Conservation (phyloP, 2,113 vertebrate genomes). For the Sus scrofa region T2T-Sscrofa CM000812.6:54360501-54361000, state of each 20-base stretch:
- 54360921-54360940: no score
- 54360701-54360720: slow-evolving; percentile 22
- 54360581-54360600: slow-evolving; percentile 59
- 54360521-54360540: slow-evolving; percentile 68
- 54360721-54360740: slow-evolving; percentile 25
- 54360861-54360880: no score
- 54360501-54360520: slow-evolving; percentile 52
- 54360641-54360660: slow-evolving; percentile 22
- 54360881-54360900: no score
- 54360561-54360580: slow-evolving; percentile 74
- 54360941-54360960: no score
- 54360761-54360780: not conserved
- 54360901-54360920: no score
- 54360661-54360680: slow-evolving; percentile 52
- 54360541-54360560: slow-evolving; percentile 66
- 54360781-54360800: slow-evolving; percentile 47
- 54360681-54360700: slow-evolving; percentile 14
- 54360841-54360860: no score
- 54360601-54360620: slow-evolving; percentile 49
- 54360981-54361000: no score
- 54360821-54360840: no score
- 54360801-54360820: no score
- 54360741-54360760: slow-evolving; percentile 54
- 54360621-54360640: slow-evolving; percentile 49
- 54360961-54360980: no score